Evolutionary conservation across 2,888 invertebrate species (phyloP).

Genomic region (Cerastis leucographa): DNA sequence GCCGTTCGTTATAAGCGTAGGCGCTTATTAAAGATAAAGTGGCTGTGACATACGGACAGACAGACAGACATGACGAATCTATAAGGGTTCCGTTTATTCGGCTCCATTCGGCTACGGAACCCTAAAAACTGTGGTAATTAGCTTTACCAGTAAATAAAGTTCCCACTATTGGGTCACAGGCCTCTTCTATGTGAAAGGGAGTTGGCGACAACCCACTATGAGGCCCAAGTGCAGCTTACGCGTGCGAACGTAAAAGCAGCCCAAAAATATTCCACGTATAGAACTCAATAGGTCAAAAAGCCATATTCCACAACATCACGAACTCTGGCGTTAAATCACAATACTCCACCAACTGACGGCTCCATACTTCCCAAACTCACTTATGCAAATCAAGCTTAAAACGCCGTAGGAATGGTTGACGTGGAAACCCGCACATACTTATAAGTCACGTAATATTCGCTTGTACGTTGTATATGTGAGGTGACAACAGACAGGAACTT

Average conservation of each 20-base stretch:
- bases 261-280: constrained; percentile 1
- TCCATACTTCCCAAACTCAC: constrained; percentile 52
- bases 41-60: too few relatives aligned
- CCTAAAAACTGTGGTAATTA: neutral
- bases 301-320: constrained; percentile 27
- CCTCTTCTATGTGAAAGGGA: neutral
- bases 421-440: constrained; percentile 16
- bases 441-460: constrained; percentile 53
- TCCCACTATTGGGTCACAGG: neutral
- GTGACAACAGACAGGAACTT: constrained; percentile 36
- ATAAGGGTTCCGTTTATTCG: too few relatives aligned
- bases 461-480: constrained; percentile 17
- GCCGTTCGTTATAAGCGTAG: neutral
- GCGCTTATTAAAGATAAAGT: neutral
- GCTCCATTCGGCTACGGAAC: too few relatives aligned
- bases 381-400: constrained; percentile 59
- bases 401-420: constrained; percentile 41
- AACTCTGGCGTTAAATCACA: constrained; percentile 42
- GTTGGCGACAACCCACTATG: too few relatives aligned
- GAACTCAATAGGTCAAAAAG: constrained; percentile 26
- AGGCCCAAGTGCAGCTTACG: too few relatives aligned
- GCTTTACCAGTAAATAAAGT: neutral
- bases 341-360: constrained; percentile 36
- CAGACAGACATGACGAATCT: too few relatives aligned
- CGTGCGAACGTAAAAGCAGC: neutral